Evolutionary conservation across 2,113 vertebrate species (phyloP), one percentile per base, ranked within the genome.

Genomic region (Aspidoscelis tigris): DNA sequence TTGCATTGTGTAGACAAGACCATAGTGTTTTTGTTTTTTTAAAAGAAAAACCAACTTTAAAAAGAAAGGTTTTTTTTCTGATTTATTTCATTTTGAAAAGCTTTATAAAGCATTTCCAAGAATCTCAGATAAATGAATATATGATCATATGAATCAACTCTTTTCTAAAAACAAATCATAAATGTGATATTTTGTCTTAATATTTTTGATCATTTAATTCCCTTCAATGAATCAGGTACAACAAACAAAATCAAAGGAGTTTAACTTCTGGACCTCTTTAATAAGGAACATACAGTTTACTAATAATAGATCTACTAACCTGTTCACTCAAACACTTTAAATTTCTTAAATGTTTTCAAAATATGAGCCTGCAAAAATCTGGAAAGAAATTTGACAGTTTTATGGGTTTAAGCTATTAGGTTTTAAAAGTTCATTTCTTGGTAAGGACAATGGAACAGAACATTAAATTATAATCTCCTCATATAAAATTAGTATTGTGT

Each of bases 351-450:
- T 71, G 10, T 78, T 50, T 77, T 68, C 77, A 93, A 84, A 84
- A 90, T 80, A 65, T 33, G 83, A 82, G n/a, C 24, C 75, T 72
- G 43, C 26, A 89, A 86, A 6, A 69, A 82, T 76, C 41, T 88
- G 83, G 86, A 89, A 90, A 68, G n/a, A 73, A 80, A 58, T 61
- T 83, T 88, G 58, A 58, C 76, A 44, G 74, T 55, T 74, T 53
- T 82, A 18, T 64, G 65, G 82, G 64, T 41, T 89, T 50, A 69
- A 68, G 8, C n/a, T 80, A 4, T 80, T 74, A 73, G 73, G 20
- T 76, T 83, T 83, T 44, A 53, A 76, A 87, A 89, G 76, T 26
- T 79, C 84, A 39, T 43, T 87, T 69, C 84, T 88, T 85, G 78
- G 55, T 88, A 87, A 89, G 47, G 24, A 83, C 18, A 84, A 26